Evolutionary conservation across 2,113 vertebrate species (phyloP).

Genomic region (Chloropsis hardwickii): DNA sequence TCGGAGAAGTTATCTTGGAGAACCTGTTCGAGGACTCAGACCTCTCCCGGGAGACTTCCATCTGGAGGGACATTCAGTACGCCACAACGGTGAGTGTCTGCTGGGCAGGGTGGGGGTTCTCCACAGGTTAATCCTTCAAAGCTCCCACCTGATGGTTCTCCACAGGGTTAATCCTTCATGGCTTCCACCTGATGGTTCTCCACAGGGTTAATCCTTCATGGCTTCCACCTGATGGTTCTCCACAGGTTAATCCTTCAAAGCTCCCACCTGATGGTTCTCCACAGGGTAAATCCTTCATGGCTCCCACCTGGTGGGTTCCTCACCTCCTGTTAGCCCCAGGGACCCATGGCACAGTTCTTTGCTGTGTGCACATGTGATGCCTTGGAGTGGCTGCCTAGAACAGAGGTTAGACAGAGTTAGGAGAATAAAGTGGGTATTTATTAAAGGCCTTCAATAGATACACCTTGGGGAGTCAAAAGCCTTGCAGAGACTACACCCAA

Average conservation of each 20-base stretch:
- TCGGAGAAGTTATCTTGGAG: constrained; percentile 84
- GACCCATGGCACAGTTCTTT: too few species aligned
- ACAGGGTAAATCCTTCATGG: background rate
- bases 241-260: too few species aligned
- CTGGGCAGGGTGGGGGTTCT: background rate
- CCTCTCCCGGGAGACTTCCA: constrained; percentile 80
- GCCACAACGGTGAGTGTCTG: constrained; percentile 77
- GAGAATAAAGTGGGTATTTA: background rate
- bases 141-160: too few species aligned
- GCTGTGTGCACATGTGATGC: rapidly evolving
- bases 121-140: background rate
- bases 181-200: too few species aligned
- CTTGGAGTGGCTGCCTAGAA: background rate
- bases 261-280: too few species aligned
- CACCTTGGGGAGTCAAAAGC: background rate
- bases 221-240: too few species aligned
- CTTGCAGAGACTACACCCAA: background rate
- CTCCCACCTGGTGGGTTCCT: background rate
- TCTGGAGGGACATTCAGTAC: constrained; percentile 87
- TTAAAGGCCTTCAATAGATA: background rate
- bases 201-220: too few species aligned
- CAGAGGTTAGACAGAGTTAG: background rate
- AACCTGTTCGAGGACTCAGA: constrained; percentile 83
- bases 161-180: too few species aligned
- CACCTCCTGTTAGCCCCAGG: background rate